Conservation (phyloP, 2,113 vertebrate genomes). For the Corythornis madagascariensis region DNA sequence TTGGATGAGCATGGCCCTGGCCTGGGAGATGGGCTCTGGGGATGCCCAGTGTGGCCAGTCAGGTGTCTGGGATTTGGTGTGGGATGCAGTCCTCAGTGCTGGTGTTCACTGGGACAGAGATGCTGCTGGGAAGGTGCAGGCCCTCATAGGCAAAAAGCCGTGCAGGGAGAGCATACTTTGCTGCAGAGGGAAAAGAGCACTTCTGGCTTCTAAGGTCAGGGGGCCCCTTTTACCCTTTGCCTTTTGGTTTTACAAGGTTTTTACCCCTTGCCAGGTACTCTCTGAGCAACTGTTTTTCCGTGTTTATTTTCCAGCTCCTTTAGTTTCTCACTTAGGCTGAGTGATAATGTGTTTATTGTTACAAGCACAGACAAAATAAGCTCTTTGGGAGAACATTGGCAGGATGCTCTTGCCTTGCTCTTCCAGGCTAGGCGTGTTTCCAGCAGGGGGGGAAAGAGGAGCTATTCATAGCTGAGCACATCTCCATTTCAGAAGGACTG, state of each 20-base stretch:
- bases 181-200: not conserved
- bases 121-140: not conserved
- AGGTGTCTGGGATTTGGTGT: not conserved
- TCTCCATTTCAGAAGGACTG: slow-evolving; percentile 49
- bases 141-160: not conserved
- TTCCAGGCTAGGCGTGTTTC: not conserved
- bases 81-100: accelerated
- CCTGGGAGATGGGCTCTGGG: not conserved
- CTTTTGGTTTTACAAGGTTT: not conserved
- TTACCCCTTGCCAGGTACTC: not conserved
- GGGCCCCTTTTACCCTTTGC: not conserved
- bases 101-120: not conserved
- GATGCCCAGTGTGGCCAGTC: accelerated
- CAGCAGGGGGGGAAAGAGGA: not conserved
- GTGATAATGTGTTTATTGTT: not conserved
- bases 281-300: not conserved
- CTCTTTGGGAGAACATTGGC: not conserved
- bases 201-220: not conserved
- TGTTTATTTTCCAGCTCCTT: not conserved
- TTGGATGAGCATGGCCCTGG: not conserved
- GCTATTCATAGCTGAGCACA: not conserved
- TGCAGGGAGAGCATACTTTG: accelerated
- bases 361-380: not conserved
- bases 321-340: not conserved
- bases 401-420: not conserved